Conservation (phyloP, 2,797 vertebrate species). For the Enteromius thamalakanensis region DNA sequence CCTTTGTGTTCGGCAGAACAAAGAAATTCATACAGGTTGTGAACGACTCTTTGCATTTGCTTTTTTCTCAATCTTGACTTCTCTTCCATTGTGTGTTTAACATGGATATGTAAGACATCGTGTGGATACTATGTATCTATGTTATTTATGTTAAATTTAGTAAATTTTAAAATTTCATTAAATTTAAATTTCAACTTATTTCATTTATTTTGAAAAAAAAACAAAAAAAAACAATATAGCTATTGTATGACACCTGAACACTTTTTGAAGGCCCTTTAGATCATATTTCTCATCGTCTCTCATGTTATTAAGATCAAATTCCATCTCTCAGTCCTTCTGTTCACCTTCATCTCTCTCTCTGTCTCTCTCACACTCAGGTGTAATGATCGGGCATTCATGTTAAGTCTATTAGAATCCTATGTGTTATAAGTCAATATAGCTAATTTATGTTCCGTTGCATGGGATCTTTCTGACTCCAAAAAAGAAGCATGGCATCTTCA, state of each 20-base stretch:
- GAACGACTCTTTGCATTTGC: background rate
- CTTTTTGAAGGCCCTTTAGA: constrained; percentile 19
- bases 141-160: background rate
- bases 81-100: background rate
- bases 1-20: too few relatives aligned
- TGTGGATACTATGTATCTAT: background rate
- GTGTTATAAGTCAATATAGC: constrained; percentile 5
- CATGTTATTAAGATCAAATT: constrained; percentile 27
- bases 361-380: background rate
- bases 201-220: too few relatives aligned
- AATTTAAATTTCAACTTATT: too few relatives aligned
- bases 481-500: background rate
- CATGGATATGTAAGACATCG: background rate
- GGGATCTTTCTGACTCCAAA: background rate
- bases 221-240: background rate
- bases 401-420: constrained; percentile 8
- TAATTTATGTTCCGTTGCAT: constrained; percentile 9
- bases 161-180: too few relatives aligned
- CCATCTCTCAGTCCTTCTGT: constrained; percentile 22
- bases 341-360: constrained; percentile 4
- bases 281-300: constrained; percentile 19
- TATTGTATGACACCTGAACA: background rate
- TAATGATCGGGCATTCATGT: background rate
- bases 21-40: too few relatives aligned
- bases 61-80: background rate